phyloP scores from a whole-genome alignment of 2,888 invertebrate genomes.

The Sinotaia quadrata region DNA sequence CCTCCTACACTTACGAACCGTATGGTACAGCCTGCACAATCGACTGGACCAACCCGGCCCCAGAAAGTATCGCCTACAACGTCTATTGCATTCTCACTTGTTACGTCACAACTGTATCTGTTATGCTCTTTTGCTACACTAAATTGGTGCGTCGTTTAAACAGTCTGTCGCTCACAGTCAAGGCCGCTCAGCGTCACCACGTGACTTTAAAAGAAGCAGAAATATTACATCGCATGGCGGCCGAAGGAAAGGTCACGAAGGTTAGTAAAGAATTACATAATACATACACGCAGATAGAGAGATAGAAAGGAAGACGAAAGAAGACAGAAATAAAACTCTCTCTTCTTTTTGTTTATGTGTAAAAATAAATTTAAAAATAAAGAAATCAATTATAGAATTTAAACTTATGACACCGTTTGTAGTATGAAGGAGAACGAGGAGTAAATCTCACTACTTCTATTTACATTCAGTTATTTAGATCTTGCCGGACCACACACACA shows the following conservation, averaged over 20 bases:
- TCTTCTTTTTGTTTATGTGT: too few relatives aligned
- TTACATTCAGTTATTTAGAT: too few relatives aligned
- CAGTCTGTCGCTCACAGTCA: background rate
- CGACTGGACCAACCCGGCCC: slow-evolving; percentile 36
- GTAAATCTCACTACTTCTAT: too few relatives aligned
- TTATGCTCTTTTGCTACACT: slow-evolving; percentile 36
- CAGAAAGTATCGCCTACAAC: slow-evolving; percentile 34
- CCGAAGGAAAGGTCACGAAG: slow-evolving; percentile 13
- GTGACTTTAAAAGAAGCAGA: background rate
- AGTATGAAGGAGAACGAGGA: too few relatives aligned
- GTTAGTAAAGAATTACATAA: background rate
- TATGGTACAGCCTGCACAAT: slow-evolving; percentile 44
- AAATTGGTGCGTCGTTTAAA: slow-evolving; percentile 21
- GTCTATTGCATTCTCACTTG: slow-evolving; percentile 32
- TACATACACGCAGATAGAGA: too few relatives aligned
- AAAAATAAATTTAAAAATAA: too few relatives aligned
- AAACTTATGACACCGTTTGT: too few relatives aligned
- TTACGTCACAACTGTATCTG: slow-evolving; percentile 33
- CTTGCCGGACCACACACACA: too few relatives aligned
- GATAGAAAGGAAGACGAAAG: too few relatives aligned
- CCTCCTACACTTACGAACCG: slow-evolving; percentile 38
- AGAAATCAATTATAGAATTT: too few relatives aligned
- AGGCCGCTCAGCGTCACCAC: background rate
- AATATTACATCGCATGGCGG: slow-evolving; percentile 5
- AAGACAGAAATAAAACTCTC: too few relatives aligned